phyloP scores from a whole-genome alignment of 1,140 invertebrate genomes.

The Eueides isabella region DNA sequence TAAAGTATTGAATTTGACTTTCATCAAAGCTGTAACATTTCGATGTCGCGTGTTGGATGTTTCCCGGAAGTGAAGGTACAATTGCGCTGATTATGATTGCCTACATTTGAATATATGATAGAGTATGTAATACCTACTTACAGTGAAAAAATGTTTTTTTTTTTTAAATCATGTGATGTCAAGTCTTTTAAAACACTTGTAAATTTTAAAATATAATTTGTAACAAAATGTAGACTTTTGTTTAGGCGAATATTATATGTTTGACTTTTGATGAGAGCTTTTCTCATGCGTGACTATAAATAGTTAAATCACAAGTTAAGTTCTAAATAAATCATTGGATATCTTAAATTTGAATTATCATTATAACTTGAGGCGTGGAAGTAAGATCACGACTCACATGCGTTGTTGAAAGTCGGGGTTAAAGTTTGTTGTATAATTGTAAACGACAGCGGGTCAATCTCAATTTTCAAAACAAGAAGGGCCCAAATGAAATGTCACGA shows the following conservation, averaged over 20 bases:
- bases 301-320: background rate
- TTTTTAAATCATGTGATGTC: too few relatives aligned
- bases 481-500: too few relatives aligned
- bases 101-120: constrained; percentile 13
- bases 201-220: too few relatives aligned
- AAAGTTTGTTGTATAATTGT: background rate
- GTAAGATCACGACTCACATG: background rate
- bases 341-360: background rate
- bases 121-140: background rate
- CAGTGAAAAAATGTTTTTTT: background rate
- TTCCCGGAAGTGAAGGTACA: constrained; percentile 20
- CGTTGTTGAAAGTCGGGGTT: background rate
- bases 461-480: too few relatives aligned
- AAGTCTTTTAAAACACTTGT: too few relatives aligned
- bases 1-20: constrained; percentile 28
- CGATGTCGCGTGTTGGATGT: constrained; percentile 8
- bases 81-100: constrained; percentile 26
- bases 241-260: too few relatives aligned
- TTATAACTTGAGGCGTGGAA: background rate
- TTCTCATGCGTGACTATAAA: too few relatives aligned
- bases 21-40: constrained; percentile 28
- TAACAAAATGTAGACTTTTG: too few relatives aligned
- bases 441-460: background rate
- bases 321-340: background rate
- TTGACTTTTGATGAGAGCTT: too few relatives aligned